phyloP scores from a whole-genome alignment of 2,113 vertebrate genomes.

The Oncorhynchus keta region DNA sequence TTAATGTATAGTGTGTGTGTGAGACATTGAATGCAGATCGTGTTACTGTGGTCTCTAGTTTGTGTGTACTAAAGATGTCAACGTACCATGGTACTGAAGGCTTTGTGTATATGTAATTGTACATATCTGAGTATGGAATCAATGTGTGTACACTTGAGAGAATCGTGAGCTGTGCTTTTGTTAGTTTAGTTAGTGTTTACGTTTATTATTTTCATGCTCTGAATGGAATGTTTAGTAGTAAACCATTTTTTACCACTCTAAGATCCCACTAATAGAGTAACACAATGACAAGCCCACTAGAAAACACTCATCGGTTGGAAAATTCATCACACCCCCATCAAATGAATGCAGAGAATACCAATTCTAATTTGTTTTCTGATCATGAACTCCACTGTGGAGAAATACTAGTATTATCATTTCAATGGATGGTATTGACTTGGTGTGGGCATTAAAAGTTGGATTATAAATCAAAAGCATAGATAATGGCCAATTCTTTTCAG shows the following conservation, averaged over 20 bases:
- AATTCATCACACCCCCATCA: constrained; percentile 24
- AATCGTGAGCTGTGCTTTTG: neutral
- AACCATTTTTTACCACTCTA: constrained; percentile 12
- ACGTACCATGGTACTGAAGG: constrained; percentile 54
- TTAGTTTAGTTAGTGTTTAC: too few species aligned
- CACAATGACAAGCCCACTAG: constrained; percentile 13
- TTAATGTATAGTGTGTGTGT: constrained; percentile 75
- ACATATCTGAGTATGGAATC: constrained; percentile 53
- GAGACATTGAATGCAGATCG: constrained; percentile 56
- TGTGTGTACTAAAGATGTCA: constrained; percentile 50
- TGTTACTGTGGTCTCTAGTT: constrained; percentile 59
- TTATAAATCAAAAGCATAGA: neutral
- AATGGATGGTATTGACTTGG: constrained; percentile 17
- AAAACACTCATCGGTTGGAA: constrained; percentile 13
- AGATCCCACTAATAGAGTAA: too few species aligned
- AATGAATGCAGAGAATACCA: constrained; percentile 61
- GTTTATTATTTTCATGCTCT: constrained; percentile 21
- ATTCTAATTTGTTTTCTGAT: constrained; percentile 44
- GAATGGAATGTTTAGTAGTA: constrained; percentile 12
- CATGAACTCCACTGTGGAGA: constrained; percentile 32
- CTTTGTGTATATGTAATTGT: constrained; percentile 38
- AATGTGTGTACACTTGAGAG: constrained; percentile 20
- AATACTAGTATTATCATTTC: constrained; percentile 13
- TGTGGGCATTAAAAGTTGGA: constrained; percentile 24
- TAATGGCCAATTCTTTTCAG: constrained; percentile 12